Percentiles rank a stretch among this genome's conserved stretches.
Evolutionary conservation across 1,140 invertebrate species (phyloP).

Genomic region (Drosophila grimshawi): DNA sequence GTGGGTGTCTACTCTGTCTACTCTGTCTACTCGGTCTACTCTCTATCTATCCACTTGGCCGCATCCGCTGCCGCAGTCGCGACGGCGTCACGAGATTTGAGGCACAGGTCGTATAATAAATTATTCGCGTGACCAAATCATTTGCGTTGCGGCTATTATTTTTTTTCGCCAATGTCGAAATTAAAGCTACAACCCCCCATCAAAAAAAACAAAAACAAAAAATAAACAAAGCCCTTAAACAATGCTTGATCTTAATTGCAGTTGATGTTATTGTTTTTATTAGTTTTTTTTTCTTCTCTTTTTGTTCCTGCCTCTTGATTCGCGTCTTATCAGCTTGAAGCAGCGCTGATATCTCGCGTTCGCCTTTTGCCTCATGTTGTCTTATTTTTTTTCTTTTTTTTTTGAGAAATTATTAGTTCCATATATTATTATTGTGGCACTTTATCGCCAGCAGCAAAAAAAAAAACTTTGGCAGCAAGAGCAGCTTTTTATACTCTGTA

Average conservation of each 20-base stretch:
- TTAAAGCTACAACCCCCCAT: slow-evolving; percentile 5
- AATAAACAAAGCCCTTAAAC: background rate
- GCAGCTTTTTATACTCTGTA: slow-evolving; percentile 1
- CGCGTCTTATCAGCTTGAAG: slow-evolving; percentile 36
- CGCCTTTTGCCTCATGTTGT: slow-evolving; percentile 26
- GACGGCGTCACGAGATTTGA: slow-evolving; percentile 68
- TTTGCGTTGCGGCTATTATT: slow-evolving; percentile 67
- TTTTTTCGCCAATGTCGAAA: slow-evolving; percentile 45
- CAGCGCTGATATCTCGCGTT: slow-evolving; percentile 34
- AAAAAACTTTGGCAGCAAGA: slow-evolving; percentile 25
- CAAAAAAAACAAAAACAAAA: background rate
- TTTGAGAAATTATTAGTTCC: slow-evolving; percentile 63
- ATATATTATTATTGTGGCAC: slow-evolving; percentile 63
- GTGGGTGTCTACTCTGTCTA: slow-evolving; percentile 33
- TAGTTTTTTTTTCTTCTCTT: background rate
- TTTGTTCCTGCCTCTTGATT: background rate
- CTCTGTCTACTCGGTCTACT: slow-evolving; percentile 15
- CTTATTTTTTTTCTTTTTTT: slow-evolving; percentile 41
- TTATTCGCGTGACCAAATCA: slow-evolving; percentile 83
- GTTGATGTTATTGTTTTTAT: slow-evolving; percentile 21
- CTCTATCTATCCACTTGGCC: slow-evolving; percentile 49
- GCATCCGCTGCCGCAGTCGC: slow-evolving; percentile 52
- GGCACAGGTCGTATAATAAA: slow-evolving; percentile 76
- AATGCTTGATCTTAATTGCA: slow-evolving; percentile 36
- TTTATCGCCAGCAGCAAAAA: slow-evolving; percentile 39